A percentile compares a stretch with the other conserved stretches of the same genome.
Conservation (phyloP, 1,140 invertebrate genomes). For the Camponotus pennsylvanicus region DNA sequence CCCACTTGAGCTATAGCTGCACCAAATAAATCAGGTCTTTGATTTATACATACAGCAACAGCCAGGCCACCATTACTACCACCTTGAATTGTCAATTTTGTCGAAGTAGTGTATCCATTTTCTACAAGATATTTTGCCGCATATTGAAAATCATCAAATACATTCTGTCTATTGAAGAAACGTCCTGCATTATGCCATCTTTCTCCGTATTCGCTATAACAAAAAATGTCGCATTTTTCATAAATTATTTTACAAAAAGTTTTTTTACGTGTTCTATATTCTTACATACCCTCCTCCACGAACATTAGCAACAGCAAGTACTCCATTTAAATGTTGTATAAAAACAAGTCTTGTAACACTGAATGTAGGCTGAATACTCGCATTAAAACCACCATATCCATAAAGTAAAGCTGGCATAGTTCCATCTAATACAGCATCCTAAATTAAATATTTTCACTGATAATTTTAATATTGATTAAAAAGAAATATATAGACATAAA, state of each 20-base stretch:
- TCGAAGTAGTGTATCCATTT: slow-evolving; percentile 92
- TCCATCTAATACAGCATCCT: slow-evolving; percentile 90
- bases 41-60: slow-evolving; percentile 97
- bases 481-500: slow-evolving; percentile 37
- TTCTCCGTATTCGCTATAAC: slow-evolving; percentile 96
- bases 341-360: slow-evolving; percentile 94
- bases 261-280: neutral
- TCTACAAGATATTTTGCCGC: slow-evolving; percentile 96
- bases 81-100: slow-evolving; percentile 95
- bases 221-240: neutral
- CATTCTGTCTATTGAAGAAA: slow-evolving; percentile 98
- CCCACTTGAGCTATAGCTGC: slow-evolving; percentile 96
- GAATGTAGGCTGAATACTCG: slow-evolving; percentile 95
- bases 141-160: slow-evolving; percentile 98
- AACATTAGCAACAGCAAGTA: slow-evolving; percentile 97
- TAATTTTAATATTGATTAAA: neutral
- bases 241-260: slow-evolving; percentile 8
- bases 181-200: slow-evolving; percentile 98
- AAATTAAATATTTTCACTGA: slow-evolving; percentile 34
- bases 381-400: slow-evolving; percentile 99
- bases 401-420: slow-evolving; percentile 94
- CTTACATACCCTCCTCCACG: slow-evolving; percentile 95
- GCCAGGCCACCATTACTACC: slow-evolving; percentile 98
- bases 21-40: slow-evolving; percentile 97
- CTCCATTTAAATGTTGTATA: slow-evolving; percentile 95